Base-by-base conservation (phyloP, 2,797 vertebrate species). In the Remorina albescens region DNA sequence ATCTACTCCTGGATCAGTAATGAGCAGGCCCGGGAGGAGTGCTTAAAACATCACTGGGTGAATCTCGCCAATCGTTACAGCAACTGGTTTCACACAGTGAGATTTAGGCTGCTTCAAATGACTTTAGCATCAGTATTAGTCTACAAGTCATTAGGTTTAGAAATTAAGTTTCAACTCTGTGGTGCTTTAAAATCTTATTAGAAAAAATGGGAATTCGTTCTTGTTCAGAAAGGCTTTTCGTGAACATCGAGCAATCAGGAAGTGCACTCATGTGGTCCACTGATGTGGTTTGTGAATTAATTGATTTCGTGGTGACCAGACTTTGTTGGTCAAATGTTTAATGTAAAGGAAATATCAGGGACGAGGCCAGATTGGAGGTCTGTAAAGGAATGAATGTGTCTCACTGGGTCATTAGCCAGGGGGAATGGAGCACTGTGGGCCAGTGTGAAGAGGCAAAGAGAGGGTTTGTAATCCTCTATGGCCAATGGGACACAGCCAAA, bases 401-500 rank as follows among this genome's bases (percentile, higher is more conserved):
- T 89, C 86, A 84, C 85, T 91, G 87, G 91, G 87, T 92, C 90
- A 89, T 87, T 90, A 88, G 86, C 87, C 78, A 81, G 70, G 79
- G 78, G 82, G 84, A 88, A 75, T 78, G 67, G 76, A 91, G 86
- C 88, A 91, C 92, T 92, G 89, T 91, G 89, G 85, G 85, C 91
- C 89, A 93, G 92, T 92, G 91, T 93, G 92, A 93, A 85, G 88
- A 92, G 88, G 90, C 89, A 92, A 93, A 92, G 88, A 89, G 86
- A 88, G 84, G 87, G 89, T 90, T 90, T 92, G 90, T 93, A 91
- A 92, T 94, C 89, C 90, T 86, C 86, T 86, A 76, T 85, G 78
- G 86, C 86, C 86, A 80, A 79, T 81, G 84, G 86, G 88, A 86
- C 82, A 76, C 81, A 88, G 87, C 93, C 89, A 92, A 86, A 88